Evolutionary conservation across 1,140 invertebrate species (phyloP).

Genomic region (Plutomurus gul): DNA sequence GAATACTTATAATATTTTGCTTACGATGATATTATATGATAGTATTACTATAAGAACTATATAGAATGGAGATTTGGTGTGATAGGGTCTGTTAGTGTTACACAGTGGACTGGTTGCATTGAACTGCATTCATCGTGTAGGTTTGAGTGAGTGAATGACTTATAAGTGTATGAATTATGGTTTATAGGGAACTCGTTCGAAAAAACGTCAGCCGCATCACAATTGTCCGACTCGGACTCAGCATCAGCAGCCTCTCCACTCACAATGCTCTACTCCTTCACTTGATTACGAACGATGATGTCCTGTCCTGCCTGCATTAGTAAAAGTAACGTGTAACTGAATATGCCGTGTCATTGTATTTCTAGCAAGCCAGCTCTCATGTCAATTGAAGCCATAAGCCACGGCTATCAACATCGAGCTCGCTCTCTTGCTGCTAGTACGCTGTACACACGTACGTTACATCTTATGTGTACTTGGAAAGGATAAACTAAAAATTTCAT

Average conservation of each 20-base stretch:
- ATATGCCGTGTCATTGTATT: conserved; percentile 25
- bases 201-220: conserved; percentile 40
- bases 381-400: conserved; percentile 7
- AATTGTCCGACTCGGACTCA: conserved; percentile 51
- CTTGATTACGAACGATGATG: conserved; percentile 10
- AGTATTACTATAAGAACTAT: neutral
- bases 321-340: conserved; percentile 4
- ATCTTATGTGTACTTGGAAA: no score
- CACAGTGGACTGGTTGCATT: neutral
- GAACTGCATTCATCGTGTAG: neutral
- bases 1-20: neutral
- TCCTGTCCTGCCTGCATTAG: neutral
- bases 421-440: neutral
- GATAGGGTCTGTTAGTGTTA: neutral
- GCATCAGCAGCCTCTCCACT: conserved; percentile 50
- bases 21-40: neutral
- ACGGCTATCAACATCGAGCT: neutral
- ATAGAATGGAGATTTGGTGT: neutral
- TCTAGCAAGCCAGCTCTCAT: neutral
- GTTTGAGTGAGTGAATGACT: neutral
- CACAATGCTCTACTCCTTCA: conserved; percentile 51
- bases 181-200: conserved; percentile 42
- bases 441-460: neutral
- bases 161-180: neutral
- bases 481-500: no score